Base-by-base conservation (phyloP, 1,140 invertebrate genomes). In the Berghia stephanieae region DNA sequence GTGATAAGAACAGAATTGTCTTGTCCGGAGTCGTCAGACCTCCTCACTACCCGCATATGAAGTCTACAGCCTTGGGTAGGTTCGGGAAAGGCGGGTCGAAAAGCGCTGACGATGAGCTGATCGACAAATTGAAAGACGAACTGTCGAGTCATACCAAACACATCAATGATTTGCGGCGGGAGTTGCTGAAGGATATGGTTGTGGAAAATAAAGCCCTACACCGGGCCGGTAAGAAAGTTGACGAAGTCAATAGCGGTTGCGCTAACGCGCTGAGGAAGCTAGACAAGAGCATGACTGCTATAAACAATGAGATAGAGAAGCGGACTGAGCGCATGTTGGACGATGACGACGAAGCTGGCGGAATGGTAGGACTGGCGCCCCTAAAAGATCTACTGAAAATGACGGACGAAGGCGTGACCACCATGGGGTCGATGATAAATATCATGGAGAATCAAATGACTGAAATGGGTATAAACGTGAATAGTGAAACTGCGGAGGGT, bases 271-370 rank as follows among this genome's bases (percentile, higher is more conserved):
- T 69, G 27, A n/a, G 27, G 27, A 69, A 69, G 42, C 31, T 69
- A 69, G 27, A 69, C 67, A 69, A 69, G 24, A 69, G 40, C 67
- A 24, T 69, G 27, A 38, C 31, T 24, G 10, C 10, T 16, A 6
- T 69, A 5, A 69, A 24, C 67, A 69, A 69, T 10, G 67, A 69
- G 67, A 69, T 69, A 10, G 67, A 69, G 10, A 38, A 43, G 21
- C 5, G 31, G 6, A 69, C 67, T 38, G 40, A 24, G 5, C n/a
- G 34, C 57, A 27, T n/a, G 6, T 10, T 5, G 6, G 57, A n/a
- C 6, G n/a, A 60, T 60, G 6, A 6, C 34, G 34, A 6, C 34
- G 38, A 69, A 5, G 38, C 27, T 38, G 31, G 31, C 34, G 67
- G 67, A 38, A 38, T 69, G 13, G 42, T 69, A n/a, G 27, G n/a